Evolutionary conservation across 2,113 vertebrate genomes (phyloP).

Genomic region (Budorcas taxicolor): DNA sequence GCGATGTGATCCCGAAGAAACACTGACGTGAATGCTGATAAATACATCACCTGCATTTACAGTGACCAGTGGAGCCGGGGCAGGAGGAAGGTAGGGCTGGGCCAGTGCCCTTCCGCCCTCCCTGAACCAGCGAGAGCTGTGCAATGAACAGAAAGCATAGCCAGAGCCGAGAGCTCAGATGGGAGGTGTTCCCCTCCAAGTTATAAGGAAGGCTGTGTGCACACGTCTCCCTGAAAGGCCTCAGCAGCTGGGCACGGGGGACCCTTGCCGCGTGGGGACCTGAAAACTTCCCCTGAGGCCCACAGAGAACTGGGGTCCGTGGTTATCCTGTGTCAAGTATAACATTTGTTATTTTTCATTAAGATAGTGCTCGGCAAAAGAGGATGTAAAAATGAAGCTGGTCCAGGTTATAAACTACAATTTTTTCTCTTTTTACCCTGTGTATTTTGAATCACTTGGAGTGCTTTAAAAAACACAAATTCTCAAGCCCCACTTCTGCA

Average conservation of each 20-base stretch:
- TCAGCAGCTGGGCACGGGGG: neutral
- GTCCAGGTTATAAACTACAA: neutral
- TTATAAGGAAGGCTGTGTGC: neutral
- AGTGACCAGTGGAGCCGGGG: neutral
- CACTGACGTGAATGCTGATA: neutral
- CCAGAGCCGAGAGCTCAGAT: neutral
- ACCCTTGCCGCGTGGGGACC: neutral
- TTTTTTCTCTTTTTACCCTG: neutral
- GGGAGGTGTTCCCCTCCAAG: neutral
- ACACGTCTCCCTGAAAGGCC: neutral
- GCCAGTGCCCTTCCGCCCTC: neutral
- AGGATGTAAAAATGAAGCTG: neutral
- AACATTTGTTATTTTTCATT: neutral
- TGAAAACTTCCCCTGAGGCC: neutral
- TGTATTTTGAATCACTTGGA: neutral
- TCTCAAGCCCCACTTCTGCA: neutral
- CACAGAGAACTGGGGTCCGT: neutral
- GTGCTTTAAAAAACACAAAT: neutral
- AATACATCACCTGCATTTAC: neutral
- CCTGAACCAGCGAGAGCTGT: too few species aligned
- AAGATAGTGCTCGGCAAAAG: neutral
- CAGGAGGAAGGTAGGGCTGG: neutral
- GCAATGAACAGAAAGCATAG: neutral
- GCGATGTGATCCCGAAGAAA: constrained; percentile 61
- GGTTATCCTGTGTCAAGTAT: neutral